These are phyloP conservation scores for Malurus elegans DNA, from an alignment of 2,113 vertebrate species.

Conservation along the genomic window DNA sequence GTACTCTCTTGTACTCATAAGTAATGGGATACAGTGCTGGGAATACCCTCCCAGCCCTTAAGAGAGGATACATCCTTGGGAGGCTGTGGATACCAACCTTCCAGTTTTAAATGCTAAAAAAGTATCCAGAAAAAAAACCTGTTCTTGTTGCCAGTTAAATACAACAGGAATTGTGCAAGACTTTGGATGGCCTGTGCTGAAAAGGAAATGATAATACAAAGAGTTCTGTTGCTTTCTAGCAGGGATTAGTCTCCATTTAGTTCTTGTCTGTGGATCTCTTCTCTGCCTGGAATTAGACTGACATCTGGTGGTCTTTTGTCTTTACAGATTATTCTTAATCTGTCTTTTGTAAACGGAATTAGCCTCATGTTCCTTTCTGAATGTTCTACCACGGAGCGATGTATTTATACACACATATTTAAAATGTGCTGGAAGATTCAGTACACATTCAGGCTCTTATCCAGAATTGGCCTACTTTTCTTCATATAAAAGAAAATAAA, in stretches of 20 bases:
- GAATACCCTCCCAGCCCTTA: background rate
- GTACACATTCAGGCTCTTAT: background rate
- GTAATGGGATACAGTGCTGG: background rate
- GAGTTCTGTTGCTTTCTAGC: background rate
- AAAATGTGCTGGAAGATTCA: background rate
- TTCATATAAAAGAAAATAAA: background rate
- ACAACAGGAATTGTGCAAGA: background rate
- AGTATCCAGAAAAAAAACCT: background rate
- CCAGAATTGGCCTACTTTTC: background rate
- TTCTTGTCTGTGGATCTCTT: conserved; percentile 17
- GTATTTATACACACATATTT: background rate
- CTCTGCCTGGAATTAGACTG: conserved; percentile 46
- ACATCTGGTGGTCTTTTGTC: conserved; percentile 57
- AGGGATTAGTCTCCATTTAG: conserved; percentile 25
- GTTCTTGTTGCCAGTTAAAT: background rate
- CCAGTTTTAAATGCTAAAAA: background rate
- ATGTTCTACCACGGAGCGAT: background rate
- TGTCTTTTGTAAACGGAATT: conserved; percentile 27
- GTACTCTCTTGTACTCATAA: background rate
- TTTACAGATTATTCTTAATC: conserved; percentile 26
- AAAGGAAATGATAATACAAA: background rate
- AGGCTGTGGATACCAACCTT: background rate
- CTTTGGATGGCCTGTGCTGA: background rate
- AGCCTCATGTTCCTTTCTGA: background rate
- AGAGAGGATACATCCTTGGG: background rate